These are phyloP conservation scores for Calephelis virginiensis DNA, from an alignment of 1,140 invertebrate species.

Conservation along the genomic window DNA sequence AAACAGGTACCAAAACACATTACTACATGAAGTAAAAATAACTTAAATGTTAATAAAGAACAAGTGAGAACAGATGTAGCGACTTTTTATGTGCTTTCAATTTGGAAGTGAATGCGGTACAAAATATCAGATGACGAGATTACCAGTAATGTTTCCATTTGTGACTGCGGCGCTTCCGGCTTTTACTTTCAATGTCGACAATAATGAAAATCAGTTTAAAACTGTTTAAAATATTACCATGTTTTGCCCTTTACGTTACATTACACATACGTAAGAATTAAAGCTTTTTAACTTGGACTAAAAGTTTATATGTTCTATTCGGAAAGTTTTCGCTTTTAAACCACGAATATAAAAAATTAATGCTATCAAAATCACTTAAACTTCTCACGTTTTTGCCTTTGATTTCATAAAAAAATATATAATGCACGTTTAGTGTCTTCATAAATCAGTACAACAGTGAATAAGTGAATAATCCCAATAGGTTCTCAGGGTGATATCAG, in stretches of 20 bases:
- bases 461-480: slow-evolving; percentile 3
- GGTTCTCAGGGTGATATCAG: slow-evolving; percentile 3
- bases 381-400: no score
- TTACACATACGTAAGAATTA: no score
- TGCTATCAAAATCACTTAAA: no score
- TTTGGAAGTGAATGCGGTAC: slow-evolving; percentile 37
- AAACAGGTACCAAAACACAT: neutral
- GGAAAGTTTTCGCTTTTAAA: no score
- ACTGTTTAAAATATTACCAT: neutral
- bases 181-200: slow-evolving; percentile 39
- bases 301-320: no score
- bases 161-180: slow-evolving; percentile 57
- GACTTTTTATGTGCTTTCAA: slow-evolving; percentile 26
- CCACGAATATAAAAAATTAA: no score
- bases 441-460: slow-evolving; percentile 7
- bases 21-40: slow-evolving; percentile 1
- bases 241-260: no score
- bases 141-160: slow-evolving; percentile 68
- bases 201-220: slow-evolving; percentile 15
- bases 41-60: slow-evolving; percentile 7
- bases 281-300: no score
- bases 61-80: slow-evolving; percentile 22
- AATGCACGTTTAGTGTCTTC: neutral
- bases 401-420: no score
- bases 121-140: slow-evolving; percentile 55